phyloP scores from a whole-genome alignment of 2,797 vertebrate species.

The Propithecus deckenii region DNA sequence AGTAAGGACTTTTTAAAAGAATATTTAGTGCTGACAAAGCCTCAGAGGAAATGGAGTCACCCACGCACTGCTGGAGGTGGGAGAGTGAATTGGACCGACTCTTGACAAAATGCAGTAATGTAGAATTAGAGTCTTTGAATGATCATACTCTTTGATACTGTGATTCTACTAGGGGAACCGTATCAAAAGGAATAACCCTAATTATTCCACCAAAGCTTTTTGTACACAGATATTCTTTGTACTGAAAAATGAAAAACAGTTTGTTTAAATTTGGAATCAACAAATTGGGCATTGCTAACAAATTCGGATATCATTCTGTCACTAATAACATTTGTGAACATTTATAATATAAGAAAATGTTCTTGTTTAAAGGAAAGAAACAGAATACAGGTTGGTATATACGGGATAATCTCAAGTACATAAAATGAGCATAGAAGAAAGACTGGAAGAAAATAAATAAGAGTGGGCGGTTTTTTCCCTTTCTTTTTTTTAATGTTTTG shows the following conservation, averaged over 20 bases:
- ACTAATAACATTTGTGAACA: not conserved
- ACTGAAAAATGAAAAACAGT: not conserved
- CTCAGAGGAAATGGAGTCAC: not conserved
- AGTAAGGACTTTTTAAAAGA: not conserved
- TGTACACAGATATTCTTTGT: not conserved
- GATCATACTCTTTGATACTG: not conserved
- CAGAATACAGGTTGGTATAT: not conserved
- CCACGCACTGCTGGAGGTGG: accelerated
- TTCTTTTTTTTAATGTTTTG: not conserved
- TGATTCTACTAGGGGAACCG: not conserved
- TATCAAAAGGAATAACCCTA: not conserved
- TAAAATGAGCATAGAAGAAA: not conserved
- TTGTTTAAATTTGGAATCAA: not conserved
- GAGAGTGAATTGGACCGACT: not conserved
- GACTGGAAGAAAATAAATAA: not conserved
- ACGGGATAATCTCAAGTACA: not conserved
- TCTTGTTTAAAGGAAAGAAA: not conserved
- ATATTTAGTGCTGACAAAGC: not conserved
- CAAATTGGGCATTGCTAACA: not conserved
- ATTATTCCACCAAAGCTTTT: not conserved
- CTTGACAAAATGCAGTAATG: not conserved
- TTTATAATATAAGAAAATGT: not conserved
- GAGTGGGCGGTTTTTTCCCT: not conserved
- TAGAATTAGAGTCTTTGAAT: not conserved
- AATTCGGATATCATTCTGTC: not conserved